A percentile compares a stretch with the other conserved stretches of the same genome.
Evolutionary conservation across 2,113 vertebrate genomes (phyloP).

Genomic region (Cephalophus harveyi): DNA sequence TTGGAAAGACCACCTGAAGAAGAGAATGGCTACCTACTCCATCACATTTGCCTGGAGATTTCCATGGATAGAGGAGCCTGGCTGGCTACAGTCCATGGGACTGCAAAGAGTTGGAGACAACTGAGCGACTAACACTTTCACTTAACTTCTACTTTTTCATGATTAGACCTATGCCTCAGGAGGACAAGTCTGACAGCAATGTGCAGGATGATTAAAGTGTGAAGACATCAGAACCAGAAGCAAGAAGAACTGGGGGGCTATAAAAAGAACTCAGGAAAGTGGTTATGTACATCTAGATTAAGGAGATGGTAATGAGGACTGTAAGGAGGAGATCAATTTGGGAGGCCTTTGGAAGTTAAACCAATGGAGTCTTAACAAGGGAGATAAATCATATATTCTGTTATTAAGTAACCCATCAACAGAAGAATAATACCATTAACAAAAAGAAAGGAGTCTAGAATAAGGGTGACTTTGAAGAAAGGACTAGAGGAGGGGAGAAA

Average conservation of each 20-base stretch:
- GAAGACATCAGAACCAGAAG: background rate
- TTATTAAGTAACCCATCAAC: background rate
- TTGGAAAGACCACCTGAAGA: background rate
- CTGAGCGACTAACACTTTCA: background rate
- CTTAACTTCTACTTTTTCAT: background rate
- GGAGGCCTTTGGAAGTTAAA: background rate
- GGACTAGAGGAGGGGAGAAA: background rate
- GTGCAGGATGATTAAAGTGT: background rate
- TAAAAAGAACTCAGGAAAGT: background rate
- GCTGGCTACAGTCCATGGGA: background rate
- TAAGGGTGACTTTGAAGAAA: background rate
- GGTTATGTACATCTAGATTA: background rate
- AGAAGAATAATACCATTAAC: background rate
- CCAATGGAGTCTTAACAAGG: background rate
- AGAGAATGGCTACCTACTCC: background rate
- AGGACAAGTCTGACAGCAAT: background rate
- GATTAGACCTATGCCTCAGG: background rate
- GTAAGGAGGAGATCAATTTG: background rate
- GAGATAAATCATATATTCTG: background rate
- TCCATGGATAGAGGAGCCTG: background rate
- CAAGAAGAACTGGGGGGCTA: background rate
- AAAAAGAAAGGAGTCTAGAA: background rate
- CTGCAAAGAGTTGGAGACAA: background rate
- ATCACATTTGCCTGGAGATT: background rate
- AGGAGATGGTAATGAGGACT: background rate